Conservation (phyloP, 2,888 invertebrate genomes). For the Caenorhabditis macrosperma region DNA sequence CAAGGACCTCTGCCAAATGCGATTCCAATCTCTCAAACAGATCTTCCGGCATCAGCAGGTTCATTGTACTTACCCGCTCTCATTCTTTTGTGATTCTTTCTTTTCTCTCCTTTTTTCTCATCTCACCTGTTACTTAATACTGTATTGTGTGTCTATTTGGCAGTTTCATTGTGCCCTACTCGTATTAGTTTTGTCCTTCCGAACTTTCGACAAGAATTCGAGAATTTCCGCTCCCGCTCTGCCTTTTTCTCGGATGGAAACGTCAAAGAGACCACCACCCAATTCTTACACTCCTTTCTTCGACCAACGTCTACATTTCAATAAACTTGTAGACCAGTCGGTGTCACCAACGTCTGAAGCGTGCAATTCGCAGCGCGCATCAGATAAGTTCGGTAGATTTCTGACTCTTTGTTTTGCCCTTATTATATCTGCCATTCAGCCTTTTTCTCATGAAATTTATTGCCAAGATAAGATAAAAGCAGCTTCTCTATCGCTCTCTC, state of each 20-base stretch:
- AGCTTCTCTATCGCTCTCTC: slow-evolving; percentile 29
- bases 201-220: slow-evolving; percentile 13
- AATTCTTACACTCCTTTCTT: slow-evolving; percentile 28
- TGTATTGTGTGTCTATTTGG: slow-evolving; percentile 13
- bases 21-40: not conserved
- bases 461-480: slow-evolving; percentile 31
- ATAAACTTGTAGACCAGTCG: slow-evolving; percentile 3
- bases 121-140: slow-evolving; percentile 15
- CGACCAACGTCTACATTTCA: slow-evolving; percentile 20
- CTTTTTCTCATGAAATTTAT: slow-evolving; percentile 15
- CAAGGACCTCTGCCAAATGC: not conserved
- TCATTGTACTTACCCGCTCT: slow-evolving; percentile 20
- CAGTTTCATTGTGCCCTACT: slow-evolving; percentile 3
- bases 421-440: slow-evolving; percentile 18
- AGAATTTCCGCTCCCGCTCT: slow-evolving; percentile 12
- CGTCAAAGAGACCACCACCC: slow-evolving; percentile 28
- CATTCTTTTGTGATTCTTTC: not conserved
- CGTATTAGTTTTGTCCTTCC: not conserved
- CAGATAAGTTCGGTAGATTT: not conserved
- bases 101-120: not conserved
- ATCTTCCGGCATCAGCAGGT: slow-evolving; percentile 11
- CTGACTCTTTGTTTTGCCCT: slow-evolving; percentile 5
- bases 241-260: slow-evolving; percentile 40
- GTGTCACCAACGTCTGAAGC: slow-evolving; percentile 9
- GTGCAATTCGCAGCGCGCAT: not conserved